Percentiles rank a stretch among this genome's conserved stretches.
phyloP scores from a whole-genome alignment of 1,140 invertebrate species.

The Megathymus violae region DNA sequence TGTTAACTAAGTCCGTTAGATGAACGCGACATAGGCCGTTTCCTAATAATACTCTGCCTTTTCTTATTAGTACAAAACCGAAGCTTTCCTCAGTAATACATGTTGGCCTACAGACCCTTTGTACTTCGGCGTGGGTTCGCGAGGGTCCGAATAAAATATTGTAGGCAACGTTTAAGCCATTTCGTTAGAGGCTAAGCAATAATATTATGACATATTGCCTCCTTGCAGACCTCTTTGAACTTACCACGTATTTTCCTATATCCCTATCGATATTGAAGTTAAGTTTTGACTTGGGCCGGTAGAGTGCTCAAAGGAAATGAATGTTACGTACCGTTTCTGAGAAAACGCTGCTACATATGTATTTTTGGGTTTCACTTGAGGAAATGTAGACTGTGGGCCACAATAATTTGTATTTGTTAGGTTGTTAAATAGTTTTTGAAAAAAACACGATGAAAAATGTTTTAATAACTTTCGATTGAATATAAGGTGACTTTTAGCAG shows the following conservation, averaged over 20 bases:
- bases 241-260: conserved; percentile 50
- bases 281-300: conserved; percentile 26
- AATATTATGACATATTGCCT: conserved; percentile 80
- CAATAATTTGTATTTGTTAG: no score
- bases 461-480: no score
- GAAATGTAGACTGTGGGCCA: no score
- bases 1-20: neutral
- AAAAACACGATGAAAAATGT: no score
- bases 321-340: conserved; percentile 17
- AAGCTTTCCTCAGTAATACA: neutral
- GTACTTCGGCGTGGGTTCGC: conserved; percentile 41
- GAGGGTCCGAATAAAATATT: conserved; percentile 74
- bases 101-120: conserved; percentile 44
- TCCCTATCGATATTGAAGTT: conserved; percentile 34
- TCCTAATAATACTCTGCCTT: neutral
- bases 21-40: neutral
- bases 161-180: conserved; percentile 61
- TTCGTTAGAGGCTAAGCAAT: conserved; percentile 68
- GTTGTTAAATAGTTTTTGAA: no score
- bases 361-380: neutral
- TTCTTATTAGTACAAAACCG: conserved; percentile 7
- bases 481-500: no score
- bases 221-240: conserved; percentile 50
- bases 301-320: conserved; percentile 30
- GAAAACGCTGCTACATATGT: conserved; percentile 2